These are phyloP conservation scores for Palythoa grandis DNA, from an alignment of 92 coral and sea anemone species.

Conservation along the genomic window DNA sequence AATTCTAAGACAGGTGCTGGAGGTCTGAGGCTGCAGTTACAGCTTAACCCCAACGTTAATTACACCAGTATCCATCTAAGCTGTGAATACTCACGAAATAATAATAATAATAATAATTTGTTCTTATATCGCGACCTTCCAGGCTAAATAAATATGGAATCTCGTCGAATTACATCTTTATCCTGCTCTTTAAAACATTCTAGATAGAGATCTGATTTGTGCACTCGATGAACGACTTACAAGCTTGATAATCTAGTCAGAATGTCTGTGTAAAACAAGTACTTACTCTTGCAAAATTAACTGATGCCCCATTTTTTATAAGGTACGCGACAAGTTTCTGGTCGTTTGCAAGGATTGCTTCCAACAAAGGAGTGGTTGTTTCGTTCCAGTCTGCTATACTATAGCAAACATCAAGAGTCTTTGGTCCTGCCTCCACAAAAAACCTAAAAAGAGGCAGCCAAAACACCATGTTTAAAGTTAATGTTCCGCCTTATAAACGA, in stretches of 20 bases:
- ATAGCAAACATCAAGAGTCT: constrained; percentile 80
- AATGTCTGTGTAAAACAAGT: neutral
- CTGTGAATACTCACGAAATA: no score
- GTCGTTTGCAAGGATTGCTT: constrained; percentile 60
- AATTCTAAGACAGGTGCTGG: no score
- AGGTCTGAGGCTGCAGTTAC: no score
- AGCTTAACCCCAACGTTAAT: no score
- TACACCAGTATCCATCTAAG: no score
- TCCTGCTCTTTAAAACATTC: no score
- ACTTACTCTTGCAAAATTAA: constrained; percentile 75
- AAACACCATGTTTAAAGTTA: neutral
- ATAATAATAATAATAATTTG: neutral
- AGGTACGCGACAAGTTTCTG: constrained; percentile 59
- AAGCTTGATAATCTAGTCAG: no score
- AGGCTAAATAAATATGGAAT: no score
- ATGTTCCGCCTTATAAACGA: neutral
- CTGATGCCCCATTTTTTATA: constrained; percentile 70
- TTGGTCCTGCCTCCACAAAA: constrained; percentile 59
- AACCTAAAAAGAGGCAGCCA: constrained; percentile 16
- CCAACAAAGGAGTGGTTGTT: constrained; percentile 76
- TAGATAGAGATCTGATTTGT: no score
- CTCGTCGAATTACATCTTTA: no score
- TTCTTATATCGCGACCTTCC: no score
- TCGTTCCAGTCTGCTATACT: constrained; percentile 52
- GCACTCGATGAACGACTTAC: no score